A percentile compares a stretch with the other conserved stretches of the same genome.
Conservation (phyloP, 2,113 vertebrate genomes). For the Hassar affinis region DNA sequence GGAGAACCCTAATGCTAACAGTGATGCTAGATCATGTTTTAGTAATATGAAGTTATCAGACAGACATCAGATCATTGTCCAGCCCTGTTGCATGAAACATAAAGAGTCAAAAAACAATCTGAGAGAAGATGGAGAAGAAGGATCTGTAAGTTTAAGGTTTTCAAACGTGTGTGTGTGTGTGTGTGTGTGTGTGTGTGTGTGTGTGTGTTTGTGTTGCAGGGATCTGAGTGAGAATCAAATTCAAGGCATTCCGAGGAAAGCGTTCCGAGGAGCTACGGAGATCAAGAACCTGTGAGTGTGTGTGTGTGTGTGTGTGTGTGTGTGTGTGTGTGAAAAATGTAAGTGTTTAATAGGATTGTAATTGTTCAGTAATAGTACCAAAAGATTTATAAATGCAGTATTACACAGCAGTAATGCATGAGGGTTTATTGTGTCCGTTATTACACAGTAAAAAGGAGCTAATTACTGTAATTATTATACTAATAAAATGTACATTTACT, state of each 20-base stretch:
- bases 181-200: background rate
- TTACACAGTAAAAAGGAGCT: background rate
- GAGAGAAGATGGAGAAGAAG: no score
- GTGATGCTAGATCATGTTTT: background rate
- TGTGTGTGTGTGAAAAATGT: background rate
- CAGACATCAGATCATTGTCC: background rate
- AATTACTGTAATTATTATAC: background rate
- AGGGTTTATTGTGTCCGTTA: background rate
- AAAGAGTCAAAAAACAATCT: background rate
- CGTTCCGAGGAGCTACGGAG: conserved; percentile 94
- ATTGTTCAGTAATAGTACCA: background rate
- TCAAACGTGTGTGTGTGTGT: no score
- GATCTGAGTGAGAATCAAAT: conserved; percentile 99
- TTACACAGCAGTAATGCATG: background rate
- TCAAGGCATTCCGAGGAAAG: conserved; percentile 95
- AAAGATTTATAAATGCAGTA: background rate
- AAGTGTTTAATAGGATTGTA: background rate
- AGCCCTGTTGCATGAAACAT: background rate
- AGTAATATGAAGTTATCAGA: background rate
- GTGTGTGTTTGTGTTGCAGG: conserved; percentile 60
- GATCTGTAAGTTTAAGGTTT: no score
- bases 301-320: conserved; percentile 3
- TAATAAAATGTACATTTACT: background rate
- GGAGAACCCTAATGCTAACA: background rate
- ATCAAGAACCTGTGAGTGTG: conserved; percentile 97